Base-by-base conservation (phyloP, 2,888 invertebrate species). In the Ectemnius continuus region DNA sequence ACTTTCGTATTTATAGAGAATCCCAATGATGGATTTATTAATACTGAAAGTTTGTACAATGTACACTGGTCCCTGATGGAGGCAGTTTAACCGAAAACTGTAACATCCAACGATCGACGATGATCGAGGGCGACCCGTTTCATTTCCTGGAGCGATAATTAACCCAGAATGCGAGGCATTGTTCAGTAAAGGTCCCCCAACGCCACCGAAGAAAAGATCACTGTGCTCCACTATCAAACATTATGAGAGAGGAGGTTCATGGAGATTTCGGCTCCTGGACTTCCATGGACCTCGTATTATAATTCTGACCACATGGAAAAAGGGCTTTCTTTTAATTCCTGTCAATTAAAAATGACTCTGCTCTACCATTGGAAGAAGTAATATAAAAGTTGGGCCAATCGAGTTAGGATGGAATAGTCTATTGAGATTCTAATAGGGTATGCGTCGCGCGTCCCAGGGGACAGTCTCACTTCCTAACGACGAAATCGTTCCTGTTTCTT, bases 1-100 rank as follows among this genome's bases (percentile, higher is more conserved):
- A 52, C 16, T 52, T 14, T 16, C 48, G n/a, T 52, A 81, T 84
- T 84, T 85, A 83, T 84, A 85, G 84, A 80, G 76, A 73, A 36
- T 36, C 8, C 1, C 4, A 36, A 36, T 36, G 8, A 36, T 36
- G 8, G 11, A 36, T 36, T 36, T 11, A 11, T 0, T 36, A 11
- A 36, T 6, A 8, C 8, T 11, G 1, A 36, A 36, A 36, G 11
- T 36, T 36, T 4, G 28, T 36, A 36, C 28, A 36, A 36, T 36
- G 28, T 8, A 36, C 28, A 36, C 2, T 36, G 28, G 28, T 8
- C 5, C 2, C 28, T 36, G 3, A 36, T 36, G 4, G 8, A 1
- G 3, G 2, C 2, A 36, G 28, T 36, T 36, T 8, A 4, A 36
- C 28, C 28, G 28, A 36, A 36, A 36, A 36, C 52, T 66, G n/a